Conservation (phyloP, 1,140 invertebrate genomes). For the Coptotermes formosanus region DNA sequence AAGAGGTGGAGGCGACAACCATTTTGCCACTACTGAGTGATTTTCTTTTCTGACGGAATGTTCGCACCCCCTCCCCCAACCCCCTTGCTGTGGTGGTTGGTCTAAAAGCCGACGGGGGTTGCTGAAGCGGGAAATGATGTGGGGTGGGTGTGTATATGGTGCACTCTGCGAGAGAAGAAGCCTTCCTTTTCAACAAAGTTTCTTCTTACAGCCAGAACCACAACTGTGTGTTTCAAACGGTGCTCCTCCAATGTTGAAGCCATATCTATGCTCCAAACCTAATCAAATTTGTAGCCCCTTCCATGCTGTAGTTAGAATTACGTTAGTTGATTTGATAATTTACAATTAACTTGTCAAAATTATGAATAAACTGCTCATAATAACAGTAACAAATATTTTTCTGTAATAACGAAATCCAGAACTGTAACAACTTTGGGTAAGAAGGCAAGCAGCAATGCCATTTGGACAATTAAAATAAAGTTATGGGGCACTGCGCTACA, state of each 20-base stretch:
- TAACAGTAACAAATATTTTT: too few relatives aligned
- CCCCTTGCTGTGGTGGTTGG: constrained; percentile 22
- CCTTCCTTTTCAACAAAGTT: constrained; percentile 6
- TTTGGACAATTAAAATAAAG: too few relatives aligned
- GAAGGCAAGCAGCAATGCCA: too few relatives aligned
- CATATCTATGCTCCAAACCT: neutral
- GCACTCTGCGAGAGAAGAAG: neutral
- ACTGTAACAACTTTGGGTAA: too few relatives aligned
- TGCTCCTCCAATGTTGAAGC: neutral
- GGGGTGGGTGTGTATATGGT: neutral
- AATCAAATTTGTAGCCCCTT: neutral
- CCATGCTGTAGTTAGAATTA: too few relatives aligned
- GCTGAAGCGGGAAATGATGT: neutral
- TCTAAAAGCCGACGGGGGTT: constrained; percentile 25
- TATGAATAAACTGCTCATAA: too few relatives aligned
- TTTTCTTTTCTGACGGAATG: constrained; percentile 24
- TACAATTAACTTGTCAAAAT: too few relatives aligned
- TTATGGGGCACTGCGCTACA: too few relatives aligned
- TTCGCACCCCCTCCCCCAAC: neutral
- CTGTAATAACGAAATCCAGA: too few relatives aligned
- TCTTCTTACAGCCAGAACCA: neutral
- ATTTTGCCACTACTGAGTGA: constrained; percentile 26
- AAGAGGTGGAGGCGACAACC: constrained; percentile 6
- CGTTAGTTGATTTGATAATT: too few relatives aligned
- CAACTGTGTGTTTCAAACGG: neutral